phyloP scores from a whole-genome alignment of 2,797 vertebrate species.

The Silurus aristotelis region DNA sequence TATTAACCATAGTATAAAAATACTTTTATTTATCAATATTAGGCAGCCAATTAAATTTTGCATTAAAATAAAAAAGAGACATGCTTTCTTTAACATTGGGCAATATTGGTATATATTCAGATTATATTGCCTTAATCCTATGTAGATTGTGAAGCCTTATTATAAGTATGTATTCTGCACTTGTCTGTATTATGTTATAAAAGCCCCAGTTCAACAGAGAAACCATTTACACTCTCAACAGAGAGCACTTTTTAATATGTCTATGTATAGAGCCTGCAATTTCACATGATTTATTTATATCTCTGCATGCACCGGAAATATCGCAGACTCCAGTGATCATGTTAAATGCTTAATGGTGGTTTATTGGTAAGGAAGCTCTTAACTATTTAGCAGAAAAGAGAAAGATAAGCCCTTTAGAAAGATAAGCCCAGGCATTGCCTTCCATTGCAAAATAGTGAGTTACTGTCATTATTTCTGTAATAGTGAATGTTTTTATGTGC shows the following conservation, averaged over 20 bases:
- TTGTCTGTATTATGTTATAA: not conserved
- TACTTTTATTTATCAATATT: not conserved
- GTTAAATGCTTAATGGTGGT: not conserved
- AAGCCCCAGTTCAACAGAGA: not conserved
- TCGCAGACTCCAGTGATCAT: not conserved
- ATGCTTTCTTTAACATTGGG: not conserved
- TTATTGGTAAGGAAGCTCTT: not conserved
- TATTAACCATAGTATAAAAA: not conserved
- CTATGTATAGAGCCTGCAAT: conserved; percentile 27
- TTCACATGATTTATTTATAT: conserved; percentile 26
- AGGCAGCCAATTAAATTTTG: not conserved
- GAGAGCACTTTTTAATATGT: conserved; percentile 13
- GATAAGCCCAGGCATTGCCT: not conserved
- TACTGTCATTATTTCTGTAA: not conserved
- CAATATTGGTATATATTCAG: not conserved
- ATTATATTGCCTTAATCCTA: too few relatives aligned
- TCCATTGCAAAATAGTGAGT: not conserved
- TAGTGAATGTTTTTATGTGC: not conserved
- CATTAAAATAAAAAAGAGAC: too few relatives aligned
- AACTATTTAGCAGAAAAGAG: not conserved
- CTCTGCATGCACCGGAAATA: conserved; percentile 26
- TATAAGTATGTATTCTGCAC: not conserved
- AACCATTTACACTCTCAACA: not conserved
- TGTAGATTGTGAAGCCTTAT: not conserved
- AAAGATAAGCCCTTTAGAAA: not conserved